Conservation (phyloP, 1,140 invertebrate genomes). For the Pseudomyrmex sp. region DNA sequence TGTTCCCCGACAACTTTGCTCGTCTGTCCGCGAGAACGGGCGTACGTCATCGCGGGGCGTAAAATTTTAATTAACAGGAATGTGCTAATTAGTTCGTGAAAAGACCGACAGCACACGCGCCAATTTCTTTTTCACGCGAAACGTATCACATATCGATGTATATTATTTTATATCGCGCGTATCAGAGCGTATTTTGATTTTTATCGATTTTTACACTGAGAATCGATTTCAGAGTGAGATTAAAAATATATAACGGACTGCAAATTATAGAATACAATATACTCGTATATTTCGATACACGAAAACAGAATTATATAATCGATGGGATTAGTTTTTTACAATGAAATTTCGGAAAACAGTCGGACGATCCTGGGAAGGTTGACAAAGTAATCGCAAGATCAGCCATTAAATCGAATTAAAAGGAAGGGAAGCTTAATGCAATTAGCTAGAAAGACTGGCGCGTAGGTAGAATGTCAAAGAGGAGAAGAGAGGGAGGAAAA, state of each 20-base stretch:
- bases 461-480: constrained; percentile 31
- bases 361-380: constrained; percentile 13
- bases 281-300: too few relatives aligned
- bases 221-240: constrained; percentile 4
- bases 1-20: constrained; percentile 16
- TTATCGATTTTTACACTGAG: neutral
- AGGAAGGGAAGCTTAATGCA: constrained; percentile 32
- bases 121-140: neutral
- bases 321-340: neutral
- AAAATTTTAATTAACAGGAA: constrained; percentile 79
- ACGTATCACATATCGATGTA: neutral
- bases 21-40: constrained; percentile 1
- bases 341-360: constrained; percentile 36
- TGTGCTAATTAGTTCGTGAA: constrained; percentile 76
- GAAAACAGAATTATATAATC: neutral
- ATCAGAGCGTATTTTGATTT: neutral
- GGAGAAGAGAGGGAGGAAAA: neutral
- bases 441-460: constrained; percentile 44
- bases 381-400: constrained; percentile 46
- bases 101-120: neutral
- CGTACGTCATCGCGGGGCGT: constrained; percentile 56
- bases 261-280: neutral
- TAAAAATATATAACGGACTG: neutral
- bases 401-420: constrained; percentile 44
- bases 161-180: neutral